Evolutionary conservation across 2,888 invertebrate genomes (phyloP).

Genomic region (Oscheius sp.): DNA sequence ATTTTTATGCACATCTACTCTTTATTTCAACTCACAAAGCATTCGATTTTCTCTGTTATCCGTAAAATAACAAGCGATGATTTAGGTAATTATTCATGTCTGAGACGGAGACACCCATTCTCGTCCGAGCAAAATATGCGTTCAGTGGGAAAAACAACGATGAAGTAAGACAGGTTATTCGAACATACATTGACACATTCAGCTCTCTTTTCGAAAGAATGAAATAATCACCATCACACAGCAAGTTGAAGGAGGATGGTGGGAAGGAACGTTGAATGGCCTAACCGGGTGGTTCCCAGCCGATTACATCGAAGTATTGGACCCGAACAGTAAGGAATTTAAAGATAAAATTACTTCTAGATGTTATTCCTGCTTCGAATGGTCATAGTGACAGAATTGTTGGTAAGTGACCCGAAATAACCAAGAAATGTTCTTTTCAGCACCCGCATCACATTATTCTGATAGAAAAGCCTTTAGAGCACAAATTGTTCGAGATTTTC

Average conservation of each 20-base stretch:
- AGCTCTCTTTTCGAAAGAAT: conserved; percentile 92
- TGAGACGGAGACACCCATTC: conserved; percentile 16
- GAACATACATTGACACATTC: conserved; percentile 47
- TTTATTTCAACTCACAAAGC: too few relatives aligned
- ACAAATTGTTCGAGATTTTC: conserved; percentile 35
- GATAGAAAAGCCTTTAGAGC: conserved; percentile 34
- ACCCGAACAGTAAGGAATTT: conserved; percentile 45
- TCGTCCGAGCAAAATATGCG: conserved; percentile 82
- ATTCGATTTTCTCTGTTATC: too few relatives aligned
- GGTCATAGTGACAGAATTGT: not conserved
- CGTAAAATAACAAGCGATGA: too few relatives aligned
- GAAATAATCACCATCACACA: conserved; percentile 96
- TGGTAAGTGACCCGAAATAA: not conserved
- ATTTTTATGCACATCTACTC: too few relatives aligned
- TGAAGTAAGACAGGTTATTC: conserved; percentile 77
- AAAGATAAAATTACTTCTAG: not conserved
- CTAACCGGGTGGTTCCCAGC: conserved; percentile 69
- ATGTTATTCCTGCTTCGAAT: conserved; percentile 1
- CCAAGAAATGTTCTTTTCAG: not conserved
- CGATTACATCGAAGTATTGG: conserved; percentile 48
- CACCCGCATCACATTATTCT: not conserved
- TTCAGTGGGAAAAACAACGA: conserved; percentile 97
- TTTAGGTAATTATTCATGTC: conserved; percentile 20
- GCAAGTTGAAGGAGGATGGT: conserved; percentile 90
- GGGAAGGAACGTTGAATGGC: conserved; percentile 88